These are phyloP conservation scores for Ciconia nigra DNA, from an alignment of 2,797 vertebrate species.

Conservation along the genomic window DNA sequence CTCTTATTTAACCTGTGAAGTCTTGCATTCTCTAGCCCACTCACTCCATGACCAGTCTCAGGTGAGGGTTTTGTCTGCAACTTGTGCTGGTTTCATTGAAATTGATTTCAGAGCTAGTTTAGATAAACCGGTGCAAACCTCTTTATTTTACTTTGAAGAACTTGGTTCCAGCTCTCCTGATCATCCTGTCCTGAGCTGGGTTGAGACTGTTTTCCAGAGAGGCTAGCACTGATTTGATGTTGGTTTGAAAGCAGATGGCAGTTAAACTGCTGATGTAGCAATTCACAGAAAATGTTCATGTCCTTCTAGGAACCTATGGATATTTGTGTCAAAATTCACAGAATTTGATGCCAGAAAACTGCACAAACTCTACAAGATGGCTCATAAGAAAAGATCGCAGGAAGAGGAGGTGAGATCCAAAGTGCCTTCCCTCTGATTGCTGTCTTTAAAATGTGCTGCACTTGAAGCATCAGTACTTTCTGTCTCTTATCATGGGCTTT, in stretches of 20 bases:
- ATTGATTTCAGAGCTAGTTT: neutral
- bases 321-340: slow-evolving; percentile 99
- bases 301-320: slow-evolving; percentile 92
- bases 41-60: neutral
- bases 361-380: slow-evolving; percentile 98
- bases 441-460: neutral
- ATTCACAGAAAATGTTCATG: slow-evolving; percentile 4
- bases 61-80: neutral
- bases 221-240: neutral
- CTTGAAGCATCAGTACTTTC: neutral
- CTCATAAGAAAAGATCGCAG: slow-evolving; percentile 94
- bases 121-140: neutral
- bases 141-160: neutral
- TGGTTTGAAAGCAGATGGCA: neutral
- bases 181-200: neutral
- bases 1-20: neutral
- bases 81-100: neutral
- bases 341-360: slow-evolving; percentile 97
- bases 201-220: neutral
- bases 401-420: slow-evolving; percentile 87
- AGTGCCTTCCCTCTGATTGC: neutral
- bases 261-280: neutral
- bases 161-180: neutral
- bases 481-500: neutral
- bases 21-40: neutral